Conservation (phyloP, 2,888 invertebrate species). For the Rotaria sp. region DNA sequence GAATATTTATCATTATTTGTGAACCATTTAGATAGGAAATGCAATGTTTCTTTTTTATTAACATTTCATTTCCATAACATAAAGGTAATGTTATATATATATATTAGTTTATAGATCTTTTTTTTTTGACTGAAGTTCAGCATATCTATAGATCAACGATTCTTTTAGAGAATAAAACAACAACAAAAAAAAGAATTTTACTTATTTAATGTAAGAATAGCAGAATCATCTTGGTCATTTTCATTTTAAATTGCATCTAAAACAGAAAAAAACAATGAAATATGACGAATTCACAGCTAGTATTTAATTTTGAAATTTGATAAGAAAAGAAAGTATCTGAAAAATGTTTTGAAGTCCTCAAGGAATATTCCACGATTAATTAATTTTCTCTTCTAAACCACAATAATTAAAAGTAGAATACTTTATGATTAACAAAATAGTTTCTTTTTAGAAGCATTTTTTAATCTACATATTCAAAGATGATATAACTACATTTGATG, state of each 20-base stretch:
- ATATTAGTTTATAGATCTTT: constrained; percentile 67
- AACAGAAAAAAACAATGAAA: too few species aligned
- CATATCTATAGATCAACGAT: constrained; percentile 58
- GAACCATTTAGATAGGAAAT: constrained; percentile 63
- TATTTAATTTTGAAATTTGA: too few species aligned
- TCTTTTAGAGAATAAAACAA: background rate
- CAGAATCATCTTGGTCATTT: constrained; percentile 88
- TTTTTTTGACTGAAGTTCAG: constrained; percentile 70
- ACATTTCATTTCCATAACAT: constrained; percentile 89
- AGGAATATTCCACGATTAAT: too few species aligned
- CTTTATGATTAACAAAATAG: too few species aligned
- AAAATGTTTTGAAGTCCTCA: too few species aligned
- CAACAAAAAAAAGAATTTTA: constrained; percentile 42
- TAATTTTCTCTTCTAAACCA: too few species aligned
- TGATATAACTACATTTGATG: too few species aligned
- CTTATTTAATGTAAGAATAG: constrained; percentile 80
- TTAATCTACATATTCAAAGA: too few species aligned
- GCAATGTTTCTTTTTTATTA: constrained; percentile 78
- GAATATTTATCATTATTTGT: constrained; percentile 71
- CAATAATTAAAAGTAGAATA: too few species aligned
- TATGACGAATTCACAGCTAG: too few species aligned
- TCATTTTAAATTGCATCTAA: constrained; percentile 75
- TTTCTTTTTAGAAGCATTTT: too few species aligned
- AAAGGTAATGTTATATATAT: constrained; percentile 84
- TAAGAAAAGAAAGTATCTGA: too few species aligned